Evolutionary conservation across 2,888 invertebrate species (phyloP).

Genomic region (Pyralis farinalis): DNA sequence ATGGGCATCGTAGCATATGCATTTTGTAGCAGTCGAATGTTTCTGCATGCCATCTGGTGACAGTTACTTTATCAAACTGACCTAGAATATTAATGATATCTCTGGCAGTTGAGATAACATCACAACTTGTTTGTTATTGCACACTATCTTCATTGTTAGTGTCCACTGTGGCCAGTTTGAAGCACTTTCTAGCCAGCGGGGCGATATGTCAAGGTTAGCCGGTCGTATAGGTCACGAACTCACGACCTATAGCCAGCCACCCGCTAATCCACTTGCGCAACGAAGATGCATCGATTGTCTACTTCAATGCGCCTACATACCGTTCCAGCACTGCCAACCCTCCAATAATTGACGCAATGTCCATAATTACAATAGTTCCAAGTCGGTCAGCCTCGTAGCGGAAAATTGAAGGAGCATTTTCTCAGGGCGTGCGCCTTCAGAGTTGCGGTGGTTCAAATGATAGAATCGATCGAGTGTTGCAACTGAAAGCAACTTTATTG

Average conservation of each 20-base stretch:
- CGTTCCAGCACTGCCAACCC: neutral
- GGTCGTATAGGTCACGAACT: constrained; percentile 34
- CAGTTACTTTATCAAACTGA: neutral
- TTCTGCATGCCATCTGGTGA: too few relatives aligned
- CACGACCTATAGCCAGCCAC: constrained; percentile 34
- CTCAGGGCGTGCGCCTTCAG: constrained; percentile 30
- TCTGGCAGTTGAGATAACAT: neutral
- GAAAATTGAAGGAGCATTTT: constrained; percentile 48
- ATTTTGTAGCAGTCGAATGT: too few relatives aligned
- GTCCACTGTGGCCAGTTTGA: constrained; percentile 35
- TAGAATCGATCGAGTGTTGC: constrained; percentile 42
- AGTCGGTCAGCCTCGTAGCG: constrained; percentile 50
- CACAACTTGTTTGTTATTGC: constrained; percentile 1
- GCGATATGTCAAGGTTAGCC: constrained; percentile 72
- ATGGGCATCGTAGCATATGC: constrained; percentile 4
- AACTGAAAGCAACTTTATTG: constrained; percentile 17
- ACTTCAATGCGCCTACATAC: constrained; percentile 13
- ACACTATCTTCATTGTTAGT: constrained; percentile 18
- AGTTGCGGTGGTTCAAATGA: constrained; percentile 23
- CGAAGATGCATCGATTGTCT: constrained; percentile 22
- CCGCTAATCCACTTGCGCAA: constrained; percentile 47
- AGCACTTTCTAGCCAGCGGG: constrained; percentile 55
- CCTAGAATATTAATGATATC: neutral
- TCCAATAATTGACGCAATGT: constrained; percentile 26
- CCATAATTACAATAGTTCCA: constrained; percentile 38